Evolutionary conservation across 2,888 invertebrate genomes (phyloP), one percentile per base, ranked within the genome.

Genomic region (Drosophila mimica): DNA sequence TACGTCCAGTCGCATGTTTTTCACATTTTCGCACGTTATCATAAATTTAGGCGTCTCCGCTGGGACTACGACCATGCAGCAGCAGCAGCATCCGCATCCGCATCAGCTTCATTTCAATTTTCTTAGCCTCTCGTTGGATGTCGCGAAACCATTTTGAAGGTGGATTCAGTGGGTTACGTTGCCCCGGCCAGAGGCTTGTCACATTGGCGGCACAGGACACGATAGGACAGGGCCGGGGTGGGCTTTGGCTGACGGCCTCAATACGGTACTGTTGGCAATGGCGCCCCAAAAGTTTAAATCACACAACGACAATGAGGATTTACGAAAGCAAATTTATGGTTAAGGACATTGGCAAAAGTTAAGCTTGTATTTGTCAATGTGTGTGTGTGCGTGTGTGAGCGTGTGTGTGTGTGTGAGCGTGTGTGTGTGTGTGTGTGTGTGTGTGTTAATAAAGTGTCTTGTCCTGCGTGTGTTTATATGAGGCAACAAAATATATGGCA

Each of bases 291-390:
- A 91, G 90, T 91, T 92, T 92, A 92, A 92, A 92, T 92, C 92
- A 92, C 91, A 91, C 83, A 92, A 91, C 88, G 91, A 92, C 92
- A 92, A 89, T 82, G 76, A 81, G 92, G 91, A 92, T 92, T 92
- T 92, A 75, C 82, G 76, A 76, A 85, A 79, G 82, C 78, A 90
- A 91, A 92, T 92, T 92, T 92, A 92, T 92, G 85, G 90, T 84
- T 86, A 82, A 88, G 84, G 88, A 81, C 85, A 82, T 79, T 81
- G 89, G 82, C 80, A 83, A 73, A 87, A 83, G 87, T 83, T 89
- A 88, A 83, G 83, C 88, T 76, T 61, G 63, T 71, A 38, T 72
- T 63, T 80, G 59, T 57, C 60, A 67, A 65, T 56, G 61, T 70
- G 59, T 64, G 40, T 43, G 51, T 9, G 56, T 33, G n/a, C n/a